Percentiles rank a stretch among this genome's conserved stretches.
phyloP scores from a whole-genome alignment of 2,797 vertebrate species.

The Myotis pilosus region DNA sequence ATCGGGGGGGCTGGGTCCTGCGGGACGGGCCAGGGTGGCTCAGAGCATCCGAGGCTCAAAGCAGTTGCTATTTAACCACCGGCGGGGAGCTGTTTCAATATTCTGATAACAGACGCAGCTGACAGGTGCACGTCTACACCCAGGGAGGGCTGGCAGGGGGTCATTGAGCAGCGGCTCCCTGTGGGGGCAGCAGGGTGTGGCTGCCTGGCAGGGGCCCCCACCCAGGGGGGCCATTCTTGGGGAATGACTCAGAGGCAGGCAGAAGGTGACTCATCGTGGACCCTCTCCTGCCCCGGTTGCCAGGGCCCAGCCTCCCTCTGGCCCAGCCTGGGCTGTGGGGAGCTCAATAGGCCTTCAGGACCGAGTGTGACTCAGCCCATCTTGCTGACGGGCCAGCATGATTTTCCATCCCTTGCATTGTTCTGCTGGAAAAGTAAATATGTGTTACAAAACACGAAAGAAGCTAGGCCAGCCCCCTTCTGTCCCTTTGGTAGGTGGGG shows the following conservation, averaged over 20 bases:
- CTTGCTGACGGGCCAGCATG: background rate
- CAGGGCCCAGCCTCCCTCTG: background rate
- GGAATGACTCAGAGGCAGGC: conserved; percentile 61
- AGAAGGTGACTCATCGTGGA: conserved; percentile 58
- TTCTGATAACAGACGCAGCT: background rate
- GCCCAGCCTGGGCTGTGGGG: background rate
- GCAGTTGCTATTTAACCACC: background rate
- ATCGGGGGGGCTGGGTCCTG: background rate
- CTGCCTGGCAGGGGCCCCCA: background rate
- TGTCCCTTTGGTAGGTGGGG: background rate
- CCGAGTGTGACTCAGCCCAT: conserved; percentile 66
- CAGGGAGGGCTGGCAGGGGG: background rate
- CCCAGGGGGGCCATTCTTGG: background rate
- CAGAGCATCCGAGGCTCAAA: background rate
- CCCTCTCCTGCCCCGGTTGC: conserved; percentile 34
- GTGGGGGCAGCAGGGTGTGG: background rate
- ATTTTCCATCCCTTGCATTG: conserved; percentile 69
- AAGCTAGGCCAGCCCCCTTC: background rate
- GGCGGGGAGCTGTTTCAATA: background rate
- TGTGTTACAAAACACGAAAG: conserved; percentile 60
- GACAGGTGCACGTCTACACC: background rate
- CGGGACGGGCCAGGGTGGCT: background rate
- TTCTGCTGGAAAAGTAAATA: conserved; percentile 70
- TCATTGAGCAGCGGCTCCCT: background rate
- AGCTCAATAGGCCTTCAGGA: background rate